phyloP scores from a whole-genome alignment of 2,113 vertebrate genomes.

The Pteronura brasiliensis region DNA sequence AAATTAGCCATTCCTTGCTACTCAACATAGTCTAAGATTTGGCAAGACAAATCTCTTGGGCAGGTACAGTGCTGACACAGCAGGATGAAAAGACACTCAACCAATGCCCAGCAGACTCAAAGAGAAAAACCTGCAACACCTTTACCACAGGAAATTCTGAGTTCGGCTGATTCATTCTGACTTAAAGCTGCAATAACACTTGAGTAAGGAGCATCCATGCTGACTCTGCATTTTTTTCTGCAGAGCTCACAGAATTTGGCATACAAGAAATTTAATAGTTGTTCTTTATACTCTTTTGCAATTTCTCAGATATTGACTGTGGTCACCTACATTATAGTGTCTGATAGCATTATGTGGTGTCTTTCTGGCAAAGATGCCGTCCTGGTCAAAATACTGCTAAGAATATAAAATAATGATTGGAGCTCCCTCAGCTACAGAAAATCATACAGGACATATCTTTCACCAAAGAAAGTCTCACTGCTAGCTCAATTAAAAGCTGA shows the following conservation, averaged over 20 bases:
- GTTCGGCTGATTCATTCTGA: slow-evolving; percentile 70
- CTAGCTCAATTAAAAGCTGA: not conserved
- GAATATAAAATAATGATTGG: not conserved
- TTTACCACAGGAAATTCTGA: slow-evolving; percentile 38
- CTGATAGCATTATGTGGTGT: not conserved
- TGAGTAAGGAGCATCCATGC: slow-evolving; percentile 48
- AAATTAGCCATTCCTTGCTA: slow-evolving; percentile 31
- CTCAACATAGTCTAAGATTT: slow-evolving; percentile 47
- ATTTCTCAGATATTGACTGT: slow-evolving; percentile 52
- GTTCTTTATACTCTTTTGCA: slow-evolving; percentile 36
- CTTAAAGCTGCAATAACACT: slow-evolving; percentile 67
- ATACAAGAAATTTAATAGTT: slow-evolving; percentile 40
- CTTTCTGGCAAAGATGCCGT: slow-evolving; percentile 28
- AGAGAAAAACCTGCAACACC: slow-evolving; percentile 52
- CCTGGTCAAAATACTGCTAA: slow-evolving; percentile 26
- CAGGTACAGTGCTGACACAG: slow-evolving; percentile 49
- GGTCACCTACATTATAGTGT: not conserved
- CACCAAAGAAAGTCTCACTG: not conserved
- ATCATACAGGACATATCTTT: not conserved
- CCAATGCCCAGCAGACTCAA: slow-evolving; percentile 1
- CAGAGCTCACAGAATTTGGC: slow-evolving; percentile 55
- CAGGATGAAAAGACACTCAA: slow-evolving; percentile 20
- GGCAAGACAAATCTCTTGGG: slow-evolving; percentile 37
- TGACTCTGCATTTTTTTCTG: slow-evolving; percentile 59
- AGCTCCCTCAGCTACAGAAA: not conserved